Conservation (phyloP, 1,140 invertebrate species). For the Bombus huntii region DNA sequence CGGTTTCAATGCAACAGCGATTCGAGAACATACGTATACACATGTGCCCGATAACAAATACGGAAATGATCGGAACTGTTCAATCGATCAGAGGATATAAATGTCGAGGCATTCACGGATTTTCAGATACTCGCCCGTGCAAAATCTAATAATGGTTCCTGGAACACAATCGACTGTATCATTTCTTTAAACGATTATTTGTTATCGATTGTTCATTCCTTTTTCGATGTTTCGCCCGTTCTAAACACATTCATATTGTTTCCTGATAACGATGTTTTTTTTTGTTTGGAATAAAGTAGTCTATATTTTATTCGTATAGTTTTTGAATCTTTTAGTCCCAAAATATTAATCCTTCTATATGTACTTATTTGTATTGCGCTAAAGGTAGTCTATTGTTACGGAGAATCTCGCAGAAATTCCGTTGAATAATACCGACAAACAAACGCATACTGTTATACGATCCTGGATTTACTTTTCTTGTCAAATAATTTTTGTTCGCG, state of each 20-base stretch:
- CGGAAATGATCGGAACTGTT: slow-evolving; percentile 8
- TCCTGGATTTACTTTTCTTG: background rate
- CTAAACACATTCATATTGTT: too few relatives aligned
- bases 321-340: background rate
- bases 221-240: background rate
- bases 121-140: background rate
- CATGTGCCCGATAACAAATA: slow-evolving; percentile 19
- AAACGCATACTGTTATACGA: background rate
- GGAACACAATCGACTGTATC: background rate
- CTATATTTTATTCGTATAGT: background rate
- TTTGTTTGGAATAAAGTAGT: background rate
- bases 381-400: background rate
- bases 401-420: background rate
- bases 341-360: background rate
- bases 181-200: background rate
- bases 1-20: slow-evolving; percentile 5
- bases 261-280: background rate
- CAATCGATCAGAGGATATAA: slow-evolving; percentile 34
- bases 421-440: background rate
- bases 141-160: background rate
- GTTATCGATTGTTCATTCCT: background rate
- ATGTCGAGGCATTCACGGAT: slow-evolving; percentile 2
- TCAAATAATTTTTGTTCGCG: background rate
- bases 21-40: background rate
- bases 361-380: background rate